These are phyloP conservation scores for Hippocampus abdominalis DNA, from an alignment of 2,113 vertebrate genomes.

Conservation along the genomic window DNA sequence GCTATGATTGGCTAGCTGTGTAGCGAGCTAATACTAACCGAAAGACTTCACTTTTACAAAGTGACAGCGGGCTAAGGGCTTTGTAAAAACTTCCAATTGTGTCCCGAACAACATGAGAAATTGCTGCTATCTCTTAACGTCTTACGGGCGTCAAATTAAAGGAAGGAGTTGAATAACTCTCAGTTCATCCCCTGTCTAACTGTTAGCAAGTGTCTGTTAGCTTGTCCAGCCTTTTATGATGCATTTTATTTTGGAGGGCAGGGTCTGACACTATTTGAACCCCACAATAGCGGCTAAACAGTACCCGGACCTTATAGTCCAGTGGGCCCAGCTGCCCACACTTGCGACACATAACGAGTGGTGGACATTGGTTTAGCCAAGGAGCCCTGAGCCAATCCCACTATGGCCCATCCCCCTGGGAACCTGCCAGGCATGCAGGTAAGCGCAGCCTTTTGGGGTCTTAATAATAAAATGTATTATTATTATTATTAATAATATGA, in stretches of 20 bases:
- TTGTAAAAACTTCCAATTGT: not conserved
- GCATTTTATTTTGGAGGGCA: not conserved
- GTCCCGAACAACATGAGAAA: not conserved
- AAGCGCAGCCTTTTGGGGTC: slow-evolving; percentile 35
- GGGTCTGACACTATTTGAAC: not conserved
- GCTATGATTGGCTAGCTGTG: slow-evolving; percentile 8
- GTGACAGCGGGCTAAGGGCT: not conserved
- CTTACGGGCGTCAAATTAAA: not conserved
- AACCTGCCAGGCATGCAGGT: slow-evolving; percentile 95
- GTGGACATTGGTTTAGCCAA: slow-evolving; percentile 30
- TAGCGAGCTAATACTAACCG: slow-evolving; percentile 37
- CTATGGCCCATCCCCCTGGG: slow-evolving; percentile 89
- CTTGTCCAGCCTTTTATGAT: slow-evolving; percentile 41
- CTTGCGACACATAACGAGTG: slow-evolving; percentile 11
- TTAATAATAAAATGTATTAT: too few relatives aligned
- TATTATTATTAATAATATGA: too few relatives aligned
- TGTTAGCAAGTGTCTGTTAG: slow-evolving; percentile 46
- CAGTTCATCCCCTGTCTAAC: not conserved
- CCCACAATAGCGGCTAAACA: not conserved
- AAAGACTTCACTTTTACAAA: not conserved
- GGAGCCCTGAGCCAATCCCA: slow-evolving; percentile 29
- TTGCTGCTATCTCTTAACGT: not conserved
- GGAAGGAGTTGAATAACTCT: not conserved
- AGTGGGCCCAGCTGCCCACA: not conserved
- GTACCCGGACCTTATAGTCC: not conserved